Base-by-base conservation (phyloP, 2,888 invertebrate genomes). In the Molanna angustata region DNA sequence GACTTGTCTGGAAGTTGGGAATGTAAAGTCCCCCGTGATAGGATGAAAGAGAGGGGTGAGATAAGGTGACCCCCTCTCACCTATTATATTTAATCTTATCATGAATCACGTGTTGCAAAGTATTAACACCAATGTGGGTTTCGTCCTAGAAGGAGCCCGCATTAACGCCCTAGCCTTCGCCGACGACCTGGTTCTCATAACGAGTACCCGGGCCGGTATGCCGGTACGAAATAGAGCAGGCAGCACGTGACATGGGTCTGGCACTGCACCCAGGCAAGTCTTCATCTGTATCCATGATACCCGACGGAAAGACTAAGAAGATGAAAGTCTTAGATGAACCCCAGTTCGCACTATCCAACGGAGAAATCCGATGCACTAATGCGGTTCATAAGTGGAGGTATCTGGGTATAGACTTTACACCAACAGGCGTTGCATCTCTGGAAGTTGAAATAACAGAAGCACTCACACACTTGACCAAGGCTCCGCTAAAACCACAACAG, bases 401-500 rank as follows among this genome's bases (percentile, higher is more conserved):
- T 13, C 22, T 49, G n/a, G 49, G 49, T 1, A 9, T 49, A 1
- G 16, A 22, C 6, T 49, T 41, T 6, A 43, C n/a, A 4, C 16
- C 20, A 2, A 7, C 37, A 16, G 37, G 14, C 3, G 17, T 18
- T 4, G n/a, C 17, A 13, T 31, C n/a, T 9, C 0, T 14, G 2
- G 2, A 16, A 4, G 2, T 6, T 3, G 35, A 17, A 4, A n/a
- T 49, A 2, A 3, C 1, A 1, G 35, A 14, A 2, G 9, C 11
- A 0, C 20, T 43, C 2, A 2, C 3, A 1, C 6, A 14, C 2
- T 21, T 42, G 1, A 16, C 13, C 2, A 17, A 1, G 13, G 48
- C 27, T 1, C 49, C 43, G 2, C 35, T 49, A 1, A 49, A 43
- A 11, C 49, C 49, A 4, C 49, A 49, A 22, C 43, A 49, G 22